Conservation (phyloP, 2,888 invertebrate species). For the Protonemura montana region DNA sequence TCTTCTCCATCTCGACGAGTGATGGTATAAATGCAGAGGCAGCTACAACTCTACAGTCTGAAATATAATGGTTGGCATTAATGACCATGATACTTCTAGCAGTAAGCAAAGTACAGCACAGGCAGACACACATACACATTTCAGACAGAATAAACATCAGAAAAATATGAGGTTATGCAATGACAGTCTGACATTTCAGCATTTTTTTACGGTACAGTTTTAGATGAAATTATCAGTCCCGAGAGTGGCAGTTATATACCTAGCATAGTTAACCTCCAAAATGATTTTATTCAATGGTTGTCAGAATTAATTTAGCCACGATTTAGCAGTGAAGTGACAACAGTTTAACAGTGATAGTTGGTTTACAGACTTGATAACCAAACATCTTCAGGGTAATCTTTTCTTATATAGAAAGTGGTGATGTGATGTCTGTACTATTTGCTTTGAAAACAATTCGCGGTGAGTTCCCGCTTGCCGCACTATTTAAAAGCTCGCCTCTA, state of each 20-base stretch:
- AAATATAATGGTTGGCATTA: neutral
- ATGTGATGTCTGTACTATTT: neutral
- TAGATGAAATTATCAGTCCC: neutral
- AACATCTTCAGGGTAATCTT: no score
- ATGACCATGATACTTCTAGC: neutral
- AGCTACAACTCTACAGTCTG: neutral
- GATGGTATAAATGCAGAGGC: neutral
- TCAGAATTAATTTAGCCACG: no score
- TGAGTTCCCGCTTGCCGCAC: neutral
- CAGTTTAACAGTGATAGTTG: no score
- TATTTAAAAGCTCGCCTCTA: neutral
- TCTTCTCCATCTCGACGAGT: neutral
- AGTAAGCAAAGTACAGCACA: neutral
- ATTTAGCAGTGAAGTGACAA: no score
- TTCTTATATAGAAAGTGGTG: neutral
- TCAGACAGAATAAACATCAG: no score
- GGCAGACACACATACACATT: neutral
- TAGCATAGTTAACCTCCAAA: conserved; percentile 2
- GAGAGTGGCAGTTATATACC: neutral
- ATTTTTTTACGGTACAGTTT: neutral
- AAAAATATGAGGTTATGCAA: neutral
- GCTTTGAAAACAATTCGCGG: neutral
- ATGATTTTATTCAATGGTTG: neutral
- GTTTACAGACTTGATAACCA: no score
- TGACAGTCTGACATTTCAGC: neutral